phyloP scores from a whole-genome alignment of 2,888 invertebrate species.

The Oligia strigilis region DNA sequence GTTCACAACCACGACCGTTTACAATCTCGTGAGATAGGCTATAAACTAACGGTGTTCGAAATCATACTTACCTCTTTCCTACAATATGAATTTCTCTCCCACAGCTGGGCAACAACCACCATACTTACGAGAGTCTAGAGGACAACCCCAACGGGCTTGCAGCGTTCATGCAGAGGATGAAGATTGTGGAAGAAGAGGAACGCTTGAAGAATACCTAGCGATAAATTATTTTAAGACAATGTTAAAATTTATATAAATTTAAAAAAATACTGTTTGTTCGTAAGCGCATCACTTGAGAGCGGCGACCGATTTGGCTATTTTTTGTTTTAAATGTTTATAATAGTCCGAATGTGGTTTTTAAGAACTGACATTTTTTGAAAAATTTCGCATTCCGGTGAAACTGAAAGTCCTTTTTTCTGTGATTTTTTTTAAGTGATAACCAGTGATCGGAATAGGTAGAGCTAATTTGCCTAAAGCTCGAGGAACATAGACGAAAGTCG shows the following conservation, averaged over 20 bases:
- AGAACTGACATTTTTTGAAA: neutral
- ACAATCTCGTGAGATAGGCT: too few species aligned
- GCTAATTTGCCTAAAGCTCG: too few species aligned
- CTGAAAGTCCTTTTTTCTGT: neutral
- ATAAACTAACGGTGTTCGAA: too few species aligned
- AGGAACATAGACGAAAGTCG: too few species aligned
- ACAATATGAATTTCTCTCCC: neutral
- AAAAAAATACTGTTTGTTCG: neutral
- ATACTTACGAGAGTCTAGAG: slow-evolving; percentile 55
- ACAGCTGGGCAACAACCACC: slow-evolving; percentile 60
- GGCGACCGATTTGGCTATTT: neutral
- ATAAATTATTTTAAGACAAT: slow-evolving; percentile 15
- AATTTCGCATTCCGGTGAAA: neutral
- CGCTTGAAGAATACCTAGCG: slow-evolving; percentile 26
- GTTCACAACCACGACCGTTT: too few species aligned
- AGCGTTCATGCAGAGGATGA: slow-evolving; percentile 69
- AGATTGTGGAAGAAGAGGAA: slow-evolving; percentile 56
- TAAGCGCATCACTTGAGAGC: neutral
- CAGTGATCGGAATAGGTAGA: too few species aligned
- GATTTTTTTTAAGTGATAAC: neutral
- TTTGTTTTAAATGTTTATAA: neutral
- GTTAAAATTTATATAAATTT: neutral
- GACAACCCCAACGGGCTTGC: slow-evolving; percentile 61
- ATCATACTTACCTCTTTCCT: neutral
- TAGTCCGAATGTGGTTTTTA: neutral